Conservation (phyloP, 2,888 invertebrate genomes). For the Lysandra coridon region DNA sequence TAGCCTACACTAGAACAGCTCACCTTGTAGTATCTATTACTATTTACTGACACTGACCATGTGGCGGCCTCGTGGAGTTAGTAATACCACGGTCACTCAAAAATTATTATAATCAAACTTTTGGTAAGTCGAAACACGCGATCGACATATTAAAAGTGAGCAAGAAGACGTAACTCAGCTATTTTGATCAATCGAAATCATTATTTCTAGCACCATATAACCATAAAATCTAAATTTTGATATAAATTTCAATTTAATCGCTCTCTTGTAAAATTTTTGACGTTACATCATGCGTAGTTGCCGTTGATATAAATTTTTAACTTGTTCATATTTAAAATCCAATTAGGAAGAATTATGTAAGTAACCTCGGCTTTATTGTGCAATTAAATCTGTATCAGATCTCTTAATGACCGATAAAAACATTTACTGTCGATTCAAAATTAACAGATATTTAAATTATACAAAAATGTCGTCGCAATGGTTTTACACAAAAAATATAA, state of each 20-base stretch:
- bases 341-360: constrained; percentile 12
- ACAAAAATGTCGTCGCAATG: not conserved
- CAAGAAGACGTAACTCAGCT: no score
- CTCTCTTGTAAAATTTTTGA: not conserved
- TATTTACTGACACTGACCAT: constrained; percentile 30
- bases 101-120: constrained; percentile 29
- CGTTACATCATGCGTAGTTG: not conserved
- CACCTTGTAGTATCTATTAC: constrained; percentile 14
- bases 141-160: not conserved
- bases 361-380: constrained; percentile 1
- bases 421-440: not conserved
- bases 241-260: no score
- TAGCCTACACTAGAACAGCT: not conserved
- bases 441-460: not conserved
- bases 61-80: constrained; percentile 28
- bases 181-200: no score
- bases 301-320: not conserved
- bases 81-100: constrained; percentile 27
- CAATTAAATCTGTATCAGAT: constrained; percentile 7
- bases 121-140: not conserved
- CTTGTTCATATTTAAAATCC: not conserved
- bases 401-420: not conserved
- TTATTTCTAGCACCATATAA: no score
- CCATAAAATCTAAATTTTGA: no score
- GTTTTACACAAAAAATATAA: not conserved